Conservation (phyloP, 2,797 vertebrate genomes). For the Acanthornis magna region DNA sequence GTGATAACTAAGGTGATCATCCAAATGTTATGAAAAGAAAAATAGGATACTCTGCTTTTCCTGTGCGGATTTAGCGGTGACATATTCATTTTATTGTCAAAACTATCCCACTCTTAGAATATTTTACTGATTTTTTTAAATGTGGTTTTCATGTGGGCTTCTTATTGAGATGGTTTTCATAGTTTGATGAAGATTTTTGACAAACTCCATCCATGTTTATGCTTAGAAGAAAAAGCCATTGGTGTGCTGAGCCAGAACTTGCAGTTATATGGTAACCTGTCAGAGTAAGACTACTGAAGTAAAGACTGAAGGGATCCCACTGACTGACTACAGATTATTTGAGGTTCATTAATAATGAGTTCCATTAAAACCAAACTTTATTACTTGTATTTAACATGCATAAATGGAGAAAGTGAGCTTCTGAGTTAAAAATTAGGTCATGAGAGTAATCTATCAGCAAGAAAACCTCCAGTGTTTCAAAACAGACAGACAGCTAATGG, state of each 20-base stretch:
- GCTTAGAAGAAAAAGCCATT: neutral
- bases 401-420: neutral
- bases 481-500: neutral
- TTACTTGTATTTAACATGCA: neutral
- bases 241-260: neutral
- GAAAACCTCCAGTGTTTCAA: neutral
- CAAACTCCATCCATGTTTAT: neutral
- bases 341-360: neutral
- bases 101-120: neutral
- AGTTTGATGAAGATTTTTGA: neutral
- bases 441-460: neutral
- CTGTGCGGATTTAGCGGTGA: neutral
- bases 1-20: neutral
- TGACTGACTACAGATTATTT: neutral
- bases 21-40: neutral
- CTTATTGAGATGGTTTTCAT: neutral
- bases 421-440: neutral
- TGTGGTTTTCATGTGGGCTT: accelerated
- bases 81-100: neutral
- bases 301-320: neutral
- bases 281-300: neutral
- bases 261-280: neutral
- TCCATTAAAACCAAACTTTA: neutral
- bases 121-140: neutral
- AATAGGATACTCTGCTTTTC: neutral